phyloP scores from a whole-genome alignment of 1,140 invertebrate genomes.

The Sarcophaga peregrina region DNA sequence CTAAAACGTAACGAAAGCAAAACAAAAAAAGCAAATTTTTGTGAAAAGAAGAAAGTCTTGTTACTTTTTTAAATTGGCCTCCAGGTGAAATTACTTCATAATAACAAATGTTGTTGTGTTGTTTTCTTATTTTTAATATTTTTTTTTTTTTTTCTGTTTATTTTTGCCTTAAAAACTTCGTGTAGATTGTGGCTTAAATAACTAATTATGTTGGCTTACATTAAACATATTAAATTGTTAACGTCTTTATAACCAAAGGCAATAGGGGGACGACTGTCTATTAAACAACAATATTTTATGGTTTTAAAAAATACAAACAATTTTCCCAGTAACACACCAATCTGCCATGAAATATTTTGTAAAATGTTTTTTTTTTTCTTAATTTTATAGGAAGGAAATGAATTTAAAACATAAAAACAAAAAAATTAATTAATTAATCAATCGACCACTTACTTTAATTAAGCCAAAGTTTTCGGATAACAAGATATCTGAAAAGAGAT shows the following conservation, averaged over 20 bases:
- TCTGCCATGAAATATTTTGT: too few relatives aligned
- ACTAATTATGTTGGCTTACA: conserved; percentile 15
- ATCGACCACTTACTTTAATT: too few relatives aligned
- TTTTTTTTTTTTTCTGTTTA: background rate
- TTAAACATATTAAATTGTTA: conserved; percentile 12
- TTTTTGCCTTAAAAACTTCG: background rate
- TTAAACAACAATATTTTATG: background rate
- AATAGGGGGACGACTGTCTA: background rate
- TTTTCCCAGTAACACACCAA: too few relatives aligned
- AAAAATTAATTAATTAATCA: background rate
- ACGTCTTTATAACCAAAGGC: background rate
- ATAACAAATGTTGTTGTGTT: background rate
- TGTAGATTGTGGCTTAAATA: conserved; percentile 3
- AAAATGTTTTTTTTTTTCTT: too few relatives aligned
- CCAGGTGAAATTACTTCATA: background rate
- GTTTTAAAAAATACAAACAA: too few relatives aligned
- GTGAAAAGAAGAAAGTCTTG: background rate
- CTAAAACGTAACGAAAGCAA: background rate
- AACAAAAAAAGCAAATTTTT: background rate
- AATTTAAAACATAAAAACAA: background rate
- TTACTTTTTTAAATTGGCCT: background rate
- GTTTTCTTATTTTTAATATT: too few relatives aligned
- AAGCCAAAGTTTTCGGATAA: too few relatives aligned
- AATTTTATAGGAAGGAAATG: background rate
- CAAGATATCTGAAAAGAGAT: too few relatives aligned